Base-by-base conservation (phyloP, 2,888 invertebrate genomes). In the Zonitis immaculata region DNA sequence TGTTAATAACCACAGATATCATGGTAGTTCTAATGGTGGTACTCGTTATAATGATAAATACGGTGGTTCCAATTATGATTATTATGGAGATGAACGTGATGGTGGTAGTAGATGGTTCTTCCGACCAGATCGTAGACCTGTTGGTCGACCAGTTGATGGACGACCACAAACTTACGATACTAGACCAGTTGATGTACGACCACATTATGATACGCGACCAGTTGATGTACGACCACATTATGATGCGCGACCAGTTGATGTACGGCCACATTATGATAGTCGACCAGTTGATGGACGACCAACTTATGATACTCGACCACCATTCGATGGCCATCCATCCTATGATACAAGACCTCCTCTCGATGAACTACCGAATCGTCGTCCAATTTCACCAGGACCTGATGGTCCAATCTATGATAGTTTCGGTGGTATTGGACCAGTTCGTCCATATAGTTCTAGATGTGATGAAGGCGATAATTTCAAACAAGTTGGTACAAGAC, bases 401-500 rank as follows among this genome's bases (percentile, higher is more conserved):
- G 75, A 75, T 53, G 76, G 76, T 1, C 74, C 75, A 2, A 74
- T 75, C 45, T 74, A 76, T 44, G 78, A 76, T 16, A 75, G 71
- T 22, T 73, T 71, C 26, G 68, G 68, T 8, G 66, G 77, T 1
- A 57, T 64, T 9, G 77, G 76, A 0, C 75, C 76, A 1, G 62
- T 52, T 30, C 66, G 77, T 46, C 79, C 80, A 0, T 78, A 73
- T 44, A 68, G 74, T 50, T 82, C 84, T 1, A 80, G 89, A 58
- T 92, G 92, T 69, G 91, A 91, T 63, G 91, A 91, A 51, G 82
- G 81, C 42, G 91, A 90, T 66, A 87, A 85, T 68, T 92, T 91
- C 71, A 87, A 89, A 72, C 91, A 91, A 79, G 84, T 89, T 22
- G 91, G 90, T 22, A 79, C 82, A 14, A 81, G 89, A 55, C 88